Conservation (phyloP, 2,888 invertebrate genomes). For the Hedya salicella region DNA sequence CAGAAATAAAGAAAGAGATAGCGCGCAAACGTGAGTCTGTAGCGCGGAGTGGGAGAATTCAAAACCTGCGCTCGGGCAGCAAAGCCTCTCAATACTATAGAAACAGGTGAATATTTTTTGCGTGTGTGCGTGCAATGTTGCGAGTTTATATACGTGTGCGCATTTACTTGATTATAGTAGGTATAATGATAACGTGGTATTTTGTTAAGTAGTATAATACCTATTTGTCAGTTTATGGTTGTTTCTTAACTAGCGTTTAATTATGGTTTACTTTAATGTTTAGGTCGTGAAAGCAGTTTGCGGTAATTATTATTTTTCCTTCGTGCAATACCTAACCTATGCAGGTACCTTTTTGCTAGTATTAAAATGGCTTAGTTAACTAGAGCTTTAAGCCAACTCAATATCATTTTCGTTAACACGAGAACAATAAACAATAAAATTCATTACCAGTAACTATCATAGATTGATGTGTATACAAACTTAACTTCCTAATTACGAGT, state of each 20-base stretch:
- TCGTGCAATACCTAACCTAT: background rate
- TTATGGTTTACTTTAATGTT: slow-evolving; percentile 51
- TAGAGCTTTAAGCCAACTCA: background rate
- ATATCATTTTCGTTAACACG: too few species aligned
- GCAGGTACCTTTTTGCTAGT: too few species aligned
- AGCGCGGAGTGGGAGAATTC: slow-evolving; percentile 70
- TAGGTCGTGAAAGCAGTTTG: background rate
- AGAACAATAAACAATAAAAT: too few species aligned
- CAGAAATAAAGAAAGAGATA: slow-evolving; percentile 55
- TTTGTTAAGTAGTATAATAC: slow-evolving; percentile 65
- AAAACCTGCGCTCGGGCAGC: slow-evolving; percentile 77
- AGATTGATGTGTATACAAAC: too few species aligned
- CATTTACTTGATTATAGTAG: slow-evolving; percentile 72
- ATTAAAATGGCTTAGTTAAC: too few species aligned
- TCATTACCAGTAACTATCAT: too few species aligned
- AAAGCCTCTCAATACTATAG: slow-evolving; percentile 74
- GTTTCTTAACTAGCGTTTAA: slow-evolving; percentile 58
- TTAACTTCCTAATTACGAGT: too few species aligned
- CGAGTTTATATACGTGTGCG: slow-evolving; percentile 60
- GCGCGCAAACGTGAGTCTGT: slow-evolving; percentile 54
- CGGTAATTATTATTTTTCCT: background rate
- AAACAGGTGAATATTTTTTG: slow-evolving; percentile 77
- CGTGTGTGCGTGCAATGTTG: slow-evolving; percentile 67
- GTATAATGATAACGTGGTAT: slow-evolving; percentile 78
- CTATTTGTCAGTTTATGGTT: slow-evolving; percentile 58